Evolutionary conservation across 2,113 vertebrate genomes (phyloP).

Genomic region (Marmota monax): DNA sequence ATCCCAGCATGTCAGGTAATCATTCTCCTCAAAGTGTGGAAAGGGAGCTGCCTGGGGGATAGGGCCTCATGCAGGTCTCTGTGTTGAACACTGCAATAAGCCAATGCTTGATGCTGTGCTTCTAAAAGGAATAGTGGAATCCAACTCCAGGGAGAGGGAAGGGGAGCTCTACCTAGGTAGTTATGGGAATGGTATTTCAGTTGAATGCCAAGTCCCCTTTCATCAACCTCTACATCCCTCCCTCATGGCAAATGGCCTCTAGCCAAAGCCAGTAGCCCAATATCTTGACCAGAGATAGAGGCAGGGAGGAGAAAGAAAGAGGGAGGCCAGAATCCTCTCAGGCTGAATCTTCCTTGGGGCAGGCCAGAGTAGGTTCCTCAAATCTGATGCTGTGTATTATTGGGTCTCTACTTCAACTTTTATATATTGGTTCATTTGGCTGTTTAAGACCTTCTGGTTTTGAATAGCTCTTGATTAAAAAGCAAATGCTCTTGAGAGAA

Average conservation of each 20-base stretch:
- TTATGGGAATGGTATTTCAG: not conserved
- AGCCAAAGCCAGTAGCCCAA: not conserved
- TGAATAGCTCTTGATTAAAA: conserved; percentile 28
- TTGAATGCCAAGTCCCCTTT: not conserved
- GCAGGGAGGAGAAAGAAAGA: not conserved
- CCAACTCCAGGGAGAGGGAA: not conserved
- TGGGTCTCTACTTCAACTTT: not conserved
- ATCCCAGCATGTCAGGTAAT: not conserved
- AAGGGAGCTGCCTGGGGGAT: not conserved
- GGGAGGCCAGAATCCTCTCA: not conserved
- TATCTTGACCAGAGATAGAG: not conserved
- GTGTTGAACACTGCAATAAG: not conserved
- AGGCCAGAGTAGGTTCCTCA: not conserved
- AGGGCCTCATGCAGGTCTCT: accelerated
- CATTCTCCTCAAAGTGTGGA: not conserved
- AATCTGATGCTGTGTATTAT: not conserved
- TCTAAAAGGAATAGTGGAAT: not conserved
- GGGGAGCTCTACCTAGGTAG: not conserved
- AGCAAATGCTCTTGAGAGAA: conserved; percentile 1
- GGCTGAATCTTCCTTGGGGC: not conserved
- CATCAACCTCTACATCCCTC: not conserved
- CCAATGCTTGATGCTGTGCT: conserved; percentile 59
- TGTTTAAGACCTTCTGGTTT: not conserved
- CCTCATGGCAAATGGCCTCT: not conserved
- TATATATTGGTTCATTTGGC: conserved; percentile 12